Percentiles rank a stretch among this genome's conserved stretches.
phyloP scores from a whole-genome alignment of 2,797 vertebrate species.

The Glossophaga mutica region DNA sequence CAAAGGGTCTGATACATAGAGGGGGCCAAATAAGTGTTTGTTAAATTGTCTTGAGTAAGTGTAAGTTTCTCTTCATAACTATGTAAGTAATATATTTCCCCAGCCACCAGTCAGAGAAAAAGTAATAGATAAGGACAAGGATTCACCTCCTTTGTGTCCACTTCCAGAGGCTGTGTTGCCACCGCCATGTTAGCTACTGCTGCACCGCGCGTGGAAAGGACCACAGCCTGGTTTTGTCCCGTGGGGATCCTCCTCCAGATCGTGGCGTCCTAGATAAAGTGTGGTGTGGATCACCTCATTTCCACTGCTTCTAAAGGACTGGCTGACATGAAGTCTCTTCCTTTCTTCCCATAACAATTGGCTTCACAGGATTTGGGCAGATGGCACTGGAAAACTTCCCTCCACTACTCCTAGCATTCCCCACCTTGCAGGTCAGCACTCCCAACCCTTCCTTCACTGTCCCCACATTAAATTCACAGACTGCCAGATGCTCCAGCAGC shows the following conservation, averaged over 20 bases:
- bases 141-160: background rate
- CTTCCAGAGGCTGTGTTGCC: background rate
- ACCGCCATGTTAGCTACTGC: background rate
- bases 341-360: background rate
- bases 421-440: background rate
- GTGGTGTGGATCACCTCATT: background rate
- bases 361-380: background rate
- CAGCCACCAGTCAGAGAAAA: background rate
- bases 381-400: background rate
- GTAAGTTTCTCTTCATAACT: background rate
- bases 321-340: background rate
- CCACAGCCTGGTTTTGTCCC: background rate
- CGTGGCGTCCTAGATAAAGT: background rate
- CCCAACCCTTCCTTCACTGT: background rate
- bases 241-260: background rate
- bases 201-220: fast-evolving
- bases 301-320: background rate
- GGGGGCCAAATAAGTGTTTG: background rate
- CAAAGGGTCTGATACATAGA: background rate
- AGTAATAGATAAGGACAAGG: background rate
- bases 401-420: background rate
- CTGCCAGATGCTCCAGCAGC: background rate
- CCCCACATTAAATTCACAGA: background rate
- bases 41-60: background rate
- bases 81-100: background rate